Evolutionary conservation across 2,888 invertebrate species (phyloP), one percentile per base, ranked within the genome.

Genomic region (Phyllotreta striolata): DNA sequence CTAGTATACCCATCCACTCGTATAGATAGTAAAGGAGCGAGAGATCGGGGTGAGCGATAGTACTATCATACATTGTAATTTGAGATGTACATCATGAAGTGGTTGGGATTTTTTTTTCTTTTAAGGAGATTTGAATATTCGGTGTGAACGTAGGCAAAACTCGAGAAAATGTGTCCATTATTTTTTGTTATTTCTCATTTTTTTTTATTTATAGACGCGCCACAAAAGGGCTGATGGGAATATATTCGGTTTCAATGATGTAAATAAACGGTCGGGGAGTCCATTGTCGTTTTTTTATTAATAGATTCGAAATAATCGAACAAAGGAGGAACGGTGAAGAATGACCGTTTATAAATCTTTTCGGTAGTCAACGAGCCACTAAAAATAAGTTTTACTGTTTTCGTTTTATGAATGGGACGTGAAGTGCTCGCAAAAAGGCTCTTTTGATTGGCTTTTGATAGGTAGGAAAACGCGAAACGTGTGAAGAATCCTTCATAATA

Each of bases 151-250:
- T 52, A 34, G 38, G n/a, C 37, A 6, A 24, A 35, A 62, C 66
- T 67, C 64, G 59, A 67, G 68, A 66, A 68, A 68, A 68, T 66
- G 63, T 66, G 57, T 66, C 65, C 43, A 62, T 65, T 62, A 62
- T 68, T 66, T 66, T 66, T 34, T 47, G 51, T 44, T 60, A 56
- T 56, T 44, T 55, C 24, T 51, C 35, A 51, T 59, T 59, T 51
- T 58, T 52, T 56, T 56, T 47, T 57, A 47, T 66, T 62, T 63
- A 62, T 63, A 60, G 59, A 54, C 38, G 38, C 43, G 35, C 55
- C 55, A 61, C 52, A 57, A 64, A 47, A 58, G 59, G 44, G 52
- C 55, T 66, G 55, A 66, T 59, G 66, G 60, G 63, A 66, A 60
- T 52, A 60, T 63, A 62, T 66, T 66, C 47, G 62, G 58, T 66